These are phyloP conservation scores for Neuroterus valhalla DNA, from an alignment of 1,140 invertebrate genomes.

Conservation along the genomic window DNA sequence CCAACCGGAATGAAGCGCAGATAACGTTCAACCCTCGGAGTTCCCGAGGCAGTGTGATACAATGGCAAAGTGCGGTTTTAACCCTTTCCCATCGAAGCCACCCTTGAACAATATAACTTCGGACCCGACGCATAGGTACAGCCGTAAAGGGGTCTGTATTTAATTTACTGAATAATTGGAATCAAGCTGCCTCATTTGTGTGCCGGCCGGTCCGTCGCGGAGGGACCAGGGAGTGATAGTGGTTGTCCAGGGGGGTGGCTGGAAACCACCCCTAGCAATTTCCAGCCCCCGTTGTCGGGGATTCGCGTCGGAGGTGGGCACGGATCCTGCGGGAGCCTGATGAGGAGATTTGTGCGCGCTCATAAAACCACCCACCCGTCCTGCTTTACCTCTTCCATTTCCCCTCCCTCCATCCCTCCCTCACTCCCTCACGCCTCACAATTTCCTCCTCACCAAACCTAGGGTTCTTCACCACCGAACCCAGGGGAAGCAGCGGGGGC, in stretches of 20 bases:
- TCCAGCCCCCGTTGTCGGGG: slow-evolving; percentile 50
- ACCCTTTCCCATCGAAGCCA: slow-evolving; percentile 60
- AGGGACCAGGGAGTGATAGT: slow-evolving; percentile 28
- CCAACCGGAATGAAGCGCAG: slow-evolving; percentile 61
- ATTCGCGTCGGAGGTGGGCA: slow-evolving; percentile 41
- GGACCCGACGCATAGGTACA: slow-evolving; percentile 31
- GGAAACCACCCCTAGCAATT: slow-evolving; percentile 59
- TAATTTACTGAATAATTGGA: slow-evolving; percentile 76
- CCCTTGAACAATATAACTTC: slow-evolving; percentile 50
- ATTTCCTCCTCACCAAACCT: slow-evolving; percentile 32
- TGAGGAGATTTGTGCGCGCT: slow-evolving; percentile 73
- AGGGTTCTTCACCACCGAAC: slow-evolving; percentile 40
- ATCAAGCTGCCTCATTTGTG: slow-evolving; percentile 74
- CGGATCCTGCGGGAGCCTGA: slow-evolving; percentile 68
- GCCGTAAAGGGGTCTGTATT: slow-evolving; percentile 70
- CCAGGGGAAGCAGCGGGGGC: slow-evolving; percentile 46
- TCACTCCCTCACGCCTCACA: slow-evolving; percentile 28
- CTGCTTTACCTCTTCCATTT: slow-evolving; percentile 46
- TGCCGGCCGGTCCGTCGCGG: slow-evolving; percentile 35
- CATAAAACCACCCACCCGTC: slow-evolving; percentile 67
- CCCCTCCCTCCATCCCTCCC: slow-evolving; percentile 40
- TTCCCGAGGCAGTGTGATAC: slow-evolving; percentile 47
- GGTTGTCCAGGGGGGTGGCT: not conserved
- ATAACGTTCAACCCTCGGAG: slow-evolving; percentile 52
- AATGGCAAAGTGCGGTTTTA: slow-evolving; percentile 57